Evolutionary conservation across 2,113 vertebrate genomes (phyloP), one percentile per base, ranked within the genome.

Genomic region (Atrichornis clamosus): DNA sequence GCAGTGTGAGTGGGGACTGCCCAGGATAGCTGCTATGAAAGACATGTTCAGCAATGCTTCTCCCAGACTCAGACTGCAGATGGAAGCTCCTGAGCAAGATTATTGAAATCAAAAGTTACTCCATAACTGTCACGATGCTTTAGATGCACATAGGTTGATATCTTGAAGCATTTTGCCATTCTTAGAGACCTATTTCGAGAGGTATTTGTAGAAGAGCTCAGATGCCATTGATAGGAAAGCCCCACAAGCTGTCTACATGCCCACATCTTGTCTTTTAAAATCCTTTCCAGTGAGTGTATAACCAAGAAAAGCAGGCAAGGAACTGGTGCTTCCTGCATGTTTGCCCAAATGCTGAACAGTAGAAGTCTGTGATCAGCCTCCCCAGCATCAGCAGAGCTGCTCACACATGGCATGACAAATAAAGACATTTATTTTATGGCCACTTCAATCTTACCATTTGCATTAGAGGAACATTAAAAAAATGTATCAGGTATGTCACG

Each of bases 1-100:
- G 32, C 27, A 21, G 17, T 10, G 22, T 72, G 55, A 56, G 15
- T 39, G 46, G n/a, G 49, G 23, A 67, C 14, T 81, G 44, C 26
- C 39, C 1, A 4, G 17, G 23, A 49, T 5, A 56, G 44, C 35
- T 88, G n/a, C 60, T 70, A 32, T 27, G 60, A 59, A 84, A 59
- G n/a, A 35, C 0, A 0, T 26, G 6, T n/a, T 88, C 47, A 73
- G 47, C 59, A 63, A 2, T 44, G 52, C 55, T 83, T 75, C 37
- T 69, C 28, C 35, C 72, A 78, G 20, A 60, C 10, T 53, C 1
- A 1, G 1, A 2, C 19, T 58, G 11, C 13, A 33, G 27, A 20
- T 5, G 49, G 86, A 82, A 74, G 18, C n/a, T 78, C 5, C 1
- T 53, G 53, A 84, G 28, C 21, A 83, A 65, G 52, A 64, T 7